Percentiles rank a stretch among this genome's conserved stretches.
These are phyloP conservation scores for Bujurquina vittata DNA, from an alignment of 2,113 vertebrate species.

Conservation along the genomic window DNA sequence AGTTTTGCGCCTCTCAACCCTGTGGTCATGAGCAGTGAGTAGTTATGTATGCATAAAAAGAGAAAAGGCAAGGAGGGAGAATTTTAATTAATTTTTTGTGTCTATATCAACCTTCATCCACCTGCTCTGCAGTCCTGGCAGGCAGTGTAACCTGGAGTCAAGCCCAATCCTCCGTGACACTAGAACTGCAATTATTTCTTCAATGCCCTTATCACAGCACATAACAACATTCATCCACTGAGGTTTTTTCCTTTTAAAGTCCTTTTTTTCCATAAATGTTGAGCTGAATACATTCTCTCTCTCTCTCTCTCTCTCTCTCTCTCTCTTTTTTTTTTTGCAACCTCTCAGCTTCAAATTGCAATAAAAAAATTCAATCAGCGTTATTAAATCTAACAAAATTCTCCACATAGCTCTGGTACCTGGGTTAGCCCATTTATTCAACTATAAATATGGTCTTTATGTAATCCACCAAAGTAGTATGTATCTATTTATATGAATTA, in stretches of 20 bases:
- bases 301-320: not conserved
- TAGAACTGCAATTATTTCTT: slow-evolving; percentile 57
- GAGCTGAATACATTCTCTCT: not conserved
- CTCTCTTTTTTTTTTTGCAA: not conserved
- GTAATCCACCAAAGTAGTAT: not conserved
- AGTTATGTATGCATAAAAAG: slow-evolving; percentile 45
- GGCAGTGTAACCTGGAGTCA: slow-evolving; percentile 53
- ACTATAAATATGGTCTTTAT: not conserved
- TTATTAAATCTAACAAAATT: slow-evolving; percentile 4
- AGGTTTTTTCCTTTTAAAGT: slow-evolving; percentile 23
- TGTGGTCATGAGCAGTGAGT: slow-evolving; percentile 40
- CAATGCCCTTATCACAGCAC: slow-evolving; percentile 26
- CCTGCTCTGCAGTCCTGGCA: slow-evolving; percentile 36
- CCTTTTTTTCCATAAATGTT: slow-evolving; percentile 13
- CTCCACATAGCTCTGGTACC: not conserved
- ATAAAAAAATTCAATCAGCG: slow-evolving; percentile 13
- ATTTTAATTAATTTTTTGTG: slow-evolving; percentile 56
- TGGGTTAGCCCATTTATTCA: not conserved
- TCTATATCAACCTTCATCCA: slow-evolving; percentile 55
- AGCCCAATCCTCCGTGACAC: slow-evolving; percentile 31
- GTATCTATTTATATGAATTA: not conserved
- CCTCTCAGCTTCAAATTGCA: not conserved
- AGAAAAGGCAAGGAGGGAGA: slow-evolving; percentile 30
- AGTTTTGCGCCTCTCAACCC: slow-evolving; percentile 25
- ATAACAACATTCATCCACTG: slow-evolving; percentile 30